Evolutionary conservation across 2,888 invertebrate species (phyloP).

Genomic region (Eupithecia vulgata): DNA sequence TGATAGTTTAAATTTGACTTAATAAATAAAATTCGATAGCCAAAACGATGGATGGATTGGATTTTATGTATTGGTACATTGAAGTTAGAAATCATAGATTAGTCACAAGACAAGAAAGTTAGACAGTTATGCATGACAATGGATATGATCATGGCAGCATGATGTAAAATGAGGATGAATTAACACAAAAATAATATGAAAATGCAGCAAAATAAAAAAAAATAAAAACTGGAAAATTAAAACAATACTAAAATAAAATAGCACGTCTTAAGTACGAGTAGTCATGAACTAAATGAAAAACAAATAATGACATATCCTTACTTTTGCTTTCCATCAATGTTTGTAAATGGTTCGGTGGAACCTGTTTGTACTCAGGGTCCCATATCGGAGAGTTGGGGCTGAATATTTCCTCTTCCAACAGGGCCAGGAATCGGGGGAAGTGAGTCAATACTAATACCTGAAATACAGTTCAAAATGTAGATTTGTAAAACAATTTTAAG

Average conservation of each 20-base stretch:
- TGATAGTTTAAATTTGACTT: not conserved
- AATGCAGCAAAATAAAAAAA: not conserved
- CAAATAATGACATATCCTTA: conserved; percentile 49
- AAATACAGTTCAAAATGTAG: not conserved
- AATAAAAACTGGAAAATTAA: not conserved
- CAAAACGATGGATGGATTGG: not conserved
- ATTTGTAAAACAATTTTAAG: no score
- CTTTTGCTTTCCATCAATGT: conserved; percentile 85
- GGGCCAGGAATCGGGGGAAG: conserved; percentile 95
- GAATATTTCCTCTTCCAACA: conserved; percentile 94
- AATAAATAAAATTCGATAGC: not conserved
- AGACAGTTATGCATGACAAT: not conserved
- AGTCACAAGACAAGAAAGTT: not conserved
- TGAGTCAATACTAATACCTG: conserved; percentile 91
- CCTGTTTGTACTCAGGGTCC: conserved; percentile 94
- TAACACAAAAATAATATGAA: not conserved
- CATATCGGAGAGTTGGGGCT: conserved; percentile 94
- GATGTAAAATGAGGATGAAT: not conserved
- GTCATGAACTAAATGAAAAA: not conserved
- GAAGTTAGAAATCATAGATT: not conserved
- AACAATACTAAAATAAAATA: not conserved
- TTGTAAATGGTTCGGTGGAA: conserved; percentile 87
- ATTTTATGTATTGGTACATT: not conserved
- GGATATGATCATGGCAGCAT: not conserved
- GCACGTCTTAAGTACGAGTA: not conserved